Percentiles rank a stretch among this genome's conserved stretches.
Evolutionary conservation across 2,797 vertebrate genomes (phyloP).

Genomic region (Phrynocephalus vlangalii): DNA sequence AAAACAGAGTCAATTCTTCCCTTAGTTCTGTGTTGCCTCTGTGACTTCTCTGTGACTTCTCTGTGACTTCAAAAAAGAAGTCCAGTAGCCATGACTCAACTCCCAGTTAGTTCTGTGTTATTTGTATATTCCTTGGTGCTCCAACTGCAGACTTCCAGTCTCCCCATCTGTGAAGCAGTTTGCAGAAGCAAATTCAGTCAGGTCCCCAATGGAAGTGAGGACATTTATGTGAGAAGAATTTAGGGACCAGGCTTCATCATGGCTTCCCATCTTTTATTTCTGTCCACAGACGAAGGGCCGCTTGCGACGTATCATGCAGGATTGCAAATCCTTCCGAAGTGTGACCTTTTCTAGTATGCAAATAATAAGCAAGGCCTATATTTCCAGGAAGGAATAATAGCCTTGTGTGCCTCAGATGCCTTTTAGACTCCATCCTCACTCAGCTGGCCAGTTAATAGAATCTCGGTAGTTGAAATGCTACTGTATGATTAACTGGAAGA

Average conservation of each 20-base stretch:
- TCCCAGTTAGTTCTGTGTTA: not conserved
- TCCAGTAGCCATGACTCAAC: too few species aligned
- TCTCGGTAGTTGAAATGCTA: too few species aligned
- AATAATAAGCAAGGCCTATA: not conserved
- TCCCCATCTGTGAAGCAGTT: slow-evolving; percentile 43
- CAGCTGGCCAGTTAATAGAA: not conserved
- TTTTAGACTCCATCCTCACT: too few species aligned
- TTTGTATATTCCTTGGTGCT: slow-evolving; percentile 21
- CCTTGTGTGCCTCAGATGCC: too few species aligned
- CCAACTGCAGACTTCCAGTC: slow-evolving; percentile 16
- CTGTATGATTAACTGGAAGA: not conserved
- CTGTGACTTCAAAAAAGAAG: too few species aligned
- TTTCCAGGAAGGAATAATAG: not conserved
- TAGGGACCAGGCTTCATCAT: slow-evolving; percentile 50
- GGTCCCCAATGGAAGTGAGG: slow-evolving; percentile 7
- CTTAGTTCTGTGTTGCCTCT: not conserved
- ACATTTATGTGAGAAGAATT: slow-evolving; percentile 61
- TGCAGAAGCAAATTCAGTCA: slow-evolving; percentile 38
- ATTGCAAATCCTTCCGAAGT: not conserved
- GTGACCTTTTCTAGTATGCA: not conserved
- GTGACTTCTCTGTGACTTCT: too few species aligned
- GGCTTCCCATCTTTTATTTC: slow-evolving; percentile 20
- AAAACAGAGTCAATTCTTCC: not conserved
- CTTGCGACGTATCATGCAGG: not conserved
- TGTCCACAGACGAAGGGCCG: slow-evolving; percentile 29